Conservation (phyloP, 2,797 vertebrate genomes). For the Chelmon rostratus region DNA sequence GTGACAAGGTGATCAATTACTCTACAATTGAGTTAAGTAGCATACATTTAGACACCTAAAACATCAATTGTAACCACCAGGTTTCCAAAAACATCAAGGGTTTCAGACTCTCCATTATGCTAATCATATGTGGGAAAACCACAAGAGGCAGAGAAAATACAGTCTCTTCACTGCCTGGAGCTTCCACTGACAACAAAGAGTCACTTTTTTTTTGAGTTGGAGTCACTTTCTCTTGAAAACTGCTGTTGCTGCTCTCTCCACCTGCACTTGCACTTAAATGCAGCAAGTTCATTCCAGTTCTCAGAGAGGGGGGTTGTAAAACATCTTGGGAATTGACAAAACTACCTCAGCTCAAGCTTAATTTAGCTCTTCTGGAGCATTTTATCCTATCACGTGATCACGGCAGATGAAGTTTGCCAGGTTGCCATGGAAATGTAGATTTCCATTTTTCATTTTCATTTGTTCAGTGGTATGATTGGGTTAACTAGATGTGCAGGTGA, state of each 20-base stretch:
- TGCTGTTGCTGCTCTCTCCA: background rate
- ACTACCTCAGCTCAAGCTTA: background rate
- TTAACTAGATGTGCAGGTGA: constrained; percentile 4
- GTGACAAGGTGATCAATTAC: background rate
- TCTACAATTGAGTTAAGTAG: background rate
- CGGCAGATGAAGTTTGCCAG: background rate
- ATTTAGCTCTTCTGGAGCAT: background rate
- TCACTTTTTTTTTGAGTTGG: constrained; percentile 3
- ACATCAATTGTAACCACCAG: background rate
- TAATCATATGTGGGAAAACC: constrained; percentile 3
- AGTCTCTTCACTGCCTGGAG: constrained; percentile 4
- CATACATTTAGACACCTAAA: background rate
- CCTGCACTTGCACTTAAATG: constrained; percentile 5
- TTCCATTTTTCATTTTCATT: background rate
- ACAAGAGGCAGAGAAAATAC: background rate
- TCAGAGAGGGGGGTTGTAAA: background rate
- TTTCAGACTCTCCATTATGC: background rate
- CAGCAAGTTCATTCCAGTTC: background rate
- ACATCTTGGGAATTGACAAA: constrained; percentile 10
- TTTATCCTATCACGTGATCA: background rate
- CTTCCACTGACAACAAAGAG: constrained; percentile 1
- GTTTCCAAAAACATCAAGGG: background rate
- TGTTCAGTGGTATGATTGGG: background rate
- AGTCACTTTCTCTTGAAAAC: constrained; percentile 12
- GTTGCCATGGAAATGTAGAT: background rate